Base-by-base conservation (phyloP, 2,797 vertebrate species). In the Centroberyx gerrardi region DNA sequence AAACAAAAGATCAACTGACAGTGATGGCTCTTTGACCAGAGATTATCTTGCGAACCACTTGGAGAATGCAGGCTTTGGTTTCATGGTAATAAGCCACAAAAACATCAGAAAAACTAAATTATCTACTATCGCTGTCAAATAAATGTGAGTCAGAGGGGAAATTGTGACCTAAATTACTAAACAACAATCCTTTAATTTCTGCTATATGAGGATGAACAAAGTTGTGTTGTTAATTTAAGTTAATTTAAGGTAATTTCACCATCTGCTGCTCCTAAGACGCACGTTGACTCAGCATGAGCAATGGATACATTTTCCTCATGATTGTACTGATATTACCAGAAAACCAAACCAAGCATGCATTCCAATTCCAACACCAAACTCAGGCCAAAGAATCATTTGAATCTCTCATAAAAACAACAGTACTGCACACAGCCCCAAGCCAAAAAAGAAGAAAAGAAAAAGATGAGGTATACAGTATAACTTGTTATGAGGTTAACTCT, bases 61-160 rank as follows among this genome's bases (percentile, higher is more conserved):
- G 0, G 68, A 73, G 59, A 69, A 83, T 80, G 80, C 74, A 78
- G 68, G 65, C 63, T 81, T 87, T 77, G 73, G 72, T 78, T 87
- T 87, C 76, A 67, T 81, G 55, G 44, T 68, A 46, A 80, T 3
- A 58, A 22, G 33, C 55, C 70, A 65, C 70, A 12, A 81, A 85
- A 83, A 71, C 60, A 65, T 56, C 18, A 52, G 28, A 59, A 46
- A 55, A 79, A 70, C 77, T 71, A 65, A 78, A 81, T 81, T 5
- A 83, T 68, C 15, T 0, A 56, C 60, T 60, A 65, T 53, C 48
- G 53, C 67, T 60, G 68, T 68, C 10, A 81, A 73, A 79, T 78
- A 67, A 75, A 72, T 70, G 63, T 6, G 59, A 80, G 51, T 67
- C 29, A 80, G 52, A 62, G 72, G 60, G 68, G 75, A 55, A 38